Conservation (phyloP, 2,797 vertebrate species). For the Corythornis leucogaster region DNA sequence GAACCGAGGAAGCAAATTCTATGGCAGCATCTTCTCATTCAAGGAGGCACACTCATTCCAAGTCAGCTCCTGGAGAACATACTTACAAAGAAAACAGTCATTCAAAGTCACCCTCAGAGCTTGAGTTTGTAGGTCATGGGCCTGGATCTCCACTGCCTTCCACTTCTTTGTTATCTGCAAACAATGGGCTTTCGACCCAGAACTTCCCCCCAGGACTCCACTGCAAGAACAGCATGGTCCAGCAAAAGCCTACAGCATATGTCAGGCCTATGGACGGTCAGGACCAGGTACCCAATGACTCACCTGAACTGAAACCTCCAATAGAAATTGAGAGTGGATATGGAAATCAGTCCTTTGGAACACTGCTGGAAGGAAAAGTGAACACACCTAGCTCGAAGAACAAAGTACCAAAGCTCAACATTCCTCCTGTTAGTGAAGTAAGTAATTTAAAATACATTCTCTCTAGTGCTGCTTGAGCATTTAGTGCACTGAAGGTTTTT, state of each 20-base stretch:
- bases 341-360: conserved; percentile 86
- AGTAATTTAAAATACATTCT: conserved; percentile 71
- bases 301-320: conserved; percentile 89
- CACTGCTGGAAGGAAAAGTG: conserved; percentile 84
- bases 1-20: conserved; percentile 82
- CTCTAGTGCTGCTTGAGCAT: background rate
- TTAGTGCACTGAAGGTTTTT: conserved; percentile 6
- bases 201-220: conserved; percentile 89
- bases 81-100: conserved; percentile 84
- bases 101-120: conserved; percentile 85
- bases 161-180: conserved; percentile 87
- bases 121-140: conserved; percentile 81
- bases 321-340: conserved; percentile 89
- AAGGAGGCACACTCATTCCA: conserved; percentile 77
- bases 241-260: conserved; percentile 93
- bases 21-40: conserved; percentile 82
- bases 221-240: conserved; percentile 87
- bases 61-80: conserved; percentile 74
- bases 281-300: conserved; percentile 90
- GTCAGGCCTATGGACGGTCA: conserved; percentile 95
- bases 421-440: conserved; percentile 93
- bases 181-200: conserved; percentile 83
- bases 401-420: conserved; percentile 94
- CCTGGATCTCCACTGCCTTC: conserved; percentile 90
- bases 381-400: conserved; percentile 85